phyloP scores from a whole-genome alignment of 2,888 invertebrate genomes.

The Dicranocentrus wangi region DNA sequence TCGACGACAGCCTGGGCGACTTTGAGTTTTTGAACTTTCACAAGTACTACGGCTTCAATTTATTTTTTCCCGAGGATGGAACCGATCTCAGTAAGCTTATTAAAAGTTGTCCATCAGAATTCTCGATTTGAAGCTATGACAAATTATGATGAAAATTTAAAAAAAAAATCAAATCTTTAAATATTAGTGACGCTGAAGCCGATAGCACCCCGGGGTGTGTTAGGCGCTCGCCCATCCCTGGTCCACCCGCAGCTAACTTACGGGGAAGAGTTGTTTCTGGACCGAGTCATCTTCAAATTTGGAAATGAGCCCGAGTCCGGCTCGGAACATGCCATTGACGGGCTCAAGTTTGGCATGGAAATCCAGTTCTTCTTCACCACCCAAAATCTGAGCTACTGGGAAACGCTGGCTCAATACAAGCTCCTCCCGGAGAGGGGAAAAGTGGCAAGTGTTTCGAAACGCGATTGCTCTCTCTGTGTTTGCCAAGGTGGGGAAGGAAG shows the following conservation, averaged over 20 bases:
- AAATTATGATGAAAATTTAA: too few relatives aligned
- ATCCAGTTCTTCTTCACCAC: constrained; percentile 21
- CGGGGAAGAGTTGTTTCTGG: too few relatives aligned
- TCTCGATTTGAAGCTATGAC: too few relatives aligned
- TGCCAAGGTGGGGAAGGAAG: not conserved
- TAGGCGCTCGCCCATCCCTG: too few relatives aligned
- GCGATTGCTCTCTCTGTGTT: not conserved
- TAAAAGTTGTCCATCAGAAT: too few relatives aligned
- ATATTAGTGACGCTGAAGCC: too few relatives aligned
- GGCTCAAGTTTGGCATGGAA: constrained; percentile 3
- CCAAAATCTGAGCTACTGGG: not conserved
- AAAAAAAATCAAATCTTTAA: too few relatives aligned
- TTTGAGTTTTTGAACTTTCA: not conserved
- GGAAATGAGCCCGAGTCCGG: not conserved
- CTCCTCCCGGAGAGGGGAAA: not conserved
- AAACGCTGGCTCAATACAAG: constrained; percentile 12
- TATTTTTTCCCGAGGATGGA: not conserved
- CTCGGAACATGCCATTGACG: constrained; percentile 15
- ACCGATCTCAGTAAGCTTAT: not conserved
- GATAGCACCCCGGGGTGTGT: too few relatives aligned
- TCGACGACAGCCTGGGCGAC: not conserved
- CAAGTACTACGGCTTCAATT: not conserved
- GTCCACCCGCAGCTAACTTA: too few relatives aligned
- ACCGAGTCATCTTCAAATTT: not conserved
- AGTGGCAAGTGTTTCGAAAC: not conserved